Conservation (phyloP, 2,797 vertebrate genomes). For the Aeoliscus strigatus region DNA sequence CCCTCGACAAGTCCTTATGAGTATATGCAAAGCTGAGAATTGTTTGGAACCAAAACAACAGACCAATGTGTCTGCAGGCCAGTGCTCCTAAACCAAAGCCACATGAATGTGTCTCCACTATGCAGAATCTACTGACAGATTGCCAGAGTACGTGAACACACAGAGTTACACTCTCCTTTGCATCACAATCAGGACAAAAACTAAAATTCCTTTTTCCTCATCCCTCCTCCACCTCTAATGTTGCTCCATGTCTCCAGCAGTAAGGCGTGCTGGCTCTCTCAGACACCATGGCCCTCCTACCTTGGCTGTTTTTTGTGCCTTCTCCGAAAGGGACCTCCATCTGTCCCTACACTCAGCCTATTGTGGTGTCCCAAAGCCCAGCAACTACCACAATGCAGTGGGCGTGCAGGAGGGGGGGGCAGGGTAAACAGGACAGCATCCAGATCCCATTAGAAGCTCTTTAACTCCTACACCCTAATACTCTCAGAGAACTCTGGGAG, state of each 20-base stretch:
- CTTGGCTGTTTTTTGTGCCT: constrained; percentile 71
- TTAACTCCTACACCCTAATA: constrained; percentile 78
- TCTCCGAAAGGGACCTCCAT: constrained; percentile 76
- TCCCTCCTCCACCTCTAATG: constrained; percentile 49
- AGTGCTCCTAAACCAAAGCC: constrained; percentile 19
- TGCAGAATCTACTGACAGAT: constrained; percentile 15
- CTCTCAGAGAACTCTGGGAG: constrained; percentile 65
- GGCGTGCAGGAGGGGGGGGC: constrained; percentile 72
- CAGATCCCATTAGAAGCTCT: constrained; percentile 83
- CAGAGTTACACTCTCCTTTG: constrained; percentile 28
- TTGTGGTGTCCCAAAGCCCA: constrained; percentile 75
- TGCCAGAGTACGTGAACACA: constrained; percentile 12
- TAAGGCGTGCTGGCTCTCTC: constrained; percentile 32
- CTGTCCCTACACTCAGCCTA: constrained; percentile 77
- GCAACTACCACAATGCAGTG: constrained; percentile 77
- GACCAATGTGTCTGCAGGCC: constrained; percentile 1
- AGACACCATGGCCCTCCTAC: constrained; percentile 70
- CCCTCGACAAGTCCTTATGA: background rate
- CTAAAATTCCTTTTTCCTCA: constrained; percentile 43
- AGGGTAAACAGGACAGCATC: constrained; percentile 81
- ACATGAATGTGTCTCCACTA: constrained; percentile 14
- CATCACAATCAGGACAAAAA: constrained; percentile 39
- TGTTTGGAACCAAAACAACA: no score
- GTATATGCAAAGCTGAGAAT: constrained; percentile 1
- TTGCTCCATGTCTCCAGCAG: constrained; percentile 45